These are phyloP conservation scores for Cyrtonyx montezumae DNA, from an alignment of 2,113 vertebrate genomes.

Conservation along the genomic window DNA sequence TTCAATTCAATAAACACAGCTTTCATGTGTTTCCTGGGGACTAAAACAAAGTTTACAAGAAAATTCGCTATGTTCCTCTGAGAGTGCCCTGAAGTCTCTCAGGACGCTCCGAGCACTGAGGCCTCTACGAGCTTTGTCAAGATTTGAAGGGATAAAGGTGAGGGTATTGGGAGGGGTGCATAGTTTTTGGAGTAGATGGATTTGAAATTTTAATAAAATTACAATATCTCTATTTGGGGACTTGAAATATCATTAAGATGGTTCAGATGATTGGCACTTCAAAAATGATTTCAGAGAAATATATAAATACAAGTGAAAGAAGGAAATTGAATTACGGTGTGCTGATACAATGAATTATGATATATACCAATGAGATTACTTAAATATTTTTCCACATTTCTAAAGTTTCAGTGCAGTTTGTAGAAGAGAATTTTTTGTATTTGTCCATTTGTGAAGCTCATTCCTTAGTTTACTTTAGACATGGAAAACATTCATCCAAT, in stretches of 20 bases:
- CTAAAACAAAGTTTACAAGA: neutral
- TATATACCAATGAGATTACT: neutral
- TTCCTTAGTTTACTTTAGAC: neutral
- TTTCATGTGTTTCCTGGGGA: constrained; percentile 59
- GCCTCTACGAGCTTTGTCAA: constrained; percentile 90
- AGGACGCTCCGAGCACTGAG: constrained; percentile 91
- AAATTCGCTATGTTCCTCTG: neutral
- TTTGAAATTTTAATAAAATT: neutral
- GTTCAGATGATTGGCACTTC: neutral
- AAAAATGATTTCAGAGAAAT: neutral
- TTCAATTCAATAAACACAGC: constrained; percentile 34
- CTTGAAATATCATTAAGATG: neutral
- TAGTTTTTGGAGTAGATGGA: neutral
- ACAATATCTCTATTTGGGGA: neutral
- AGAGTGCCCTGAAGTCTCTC: constrained; percentile 84
- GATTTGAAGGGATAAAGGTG: constrained; percentile 86
- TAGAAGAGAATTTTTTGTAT: neutral
- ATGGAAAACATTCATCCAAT: neutral
- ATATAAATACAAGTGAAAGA: neutral
- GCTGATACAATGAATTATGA: neutral
- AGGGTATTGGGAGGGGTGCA: fast-evolving
- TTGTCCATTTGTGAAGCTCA: neutral
- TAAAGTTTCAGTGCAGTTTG: neutral
- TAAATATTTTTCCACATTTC: neutral
- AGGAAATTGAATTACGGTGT: neutral